Evolutionary conservation across 2,888 invertebrate species (phyloP).

Genomic region (Dione vanillae): DNA sequence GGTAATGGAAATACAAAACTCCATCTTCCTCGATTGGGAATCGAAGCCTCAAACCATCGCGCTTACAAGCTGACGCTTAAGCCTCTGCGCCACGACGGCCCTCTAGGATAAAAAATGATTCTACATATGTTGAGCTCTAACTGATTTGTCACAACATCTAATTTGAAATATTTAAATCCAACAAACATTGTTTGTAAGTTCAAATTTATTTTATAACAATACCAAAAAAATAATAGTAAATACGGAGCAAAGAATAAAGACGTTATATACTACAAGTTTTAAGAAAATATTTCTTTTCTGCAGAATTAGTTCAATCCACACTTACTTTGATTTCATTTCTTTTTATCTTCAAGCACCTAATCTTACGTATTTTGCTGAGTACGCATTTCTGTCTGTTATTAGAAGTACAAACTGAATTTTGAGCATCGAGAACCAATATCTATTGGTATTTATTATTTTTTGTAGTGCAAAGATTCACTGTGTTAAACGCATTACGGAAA

Average conservation of each 20-base stretch:
- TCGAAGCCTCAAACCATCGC: no score
- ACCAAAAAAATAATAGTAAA: neutral
- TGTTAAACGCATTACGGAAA: no score
- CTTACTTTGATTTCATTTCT: slow-evolving; percentile 4
- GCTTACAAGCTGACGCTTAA: no score
- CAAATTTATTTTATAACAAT: neutral
- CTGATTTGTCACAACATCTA: neutral
- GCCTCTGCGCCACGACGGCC: no score
- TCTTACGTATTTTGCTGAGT: neutral
- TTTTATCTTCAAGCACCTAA: neutral
- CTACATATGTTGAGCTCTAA: no score
- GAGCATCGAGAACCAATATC: no score
- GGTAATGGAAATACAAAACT: no score
- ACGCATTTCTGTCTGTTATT: neutral
- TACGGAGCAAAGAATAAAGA: neutral
- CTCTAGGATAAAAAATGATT: no score
- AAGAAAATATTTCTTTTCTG: neutral
- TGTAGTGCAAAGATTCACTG: no score
- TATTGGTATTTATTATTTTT: no score
- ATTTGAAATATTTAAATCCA: neutral
- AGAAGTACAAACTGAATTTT: neutral
- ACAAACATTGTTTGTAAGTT: no score
- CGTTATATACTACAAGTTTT: neutral
- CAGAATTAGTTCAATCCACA: neutral
- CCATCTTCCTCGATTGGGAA: no score